Base-by-base conservation (phyloP, 2,797 vertebrate species). In the Rachycentron canadum region DNA sequence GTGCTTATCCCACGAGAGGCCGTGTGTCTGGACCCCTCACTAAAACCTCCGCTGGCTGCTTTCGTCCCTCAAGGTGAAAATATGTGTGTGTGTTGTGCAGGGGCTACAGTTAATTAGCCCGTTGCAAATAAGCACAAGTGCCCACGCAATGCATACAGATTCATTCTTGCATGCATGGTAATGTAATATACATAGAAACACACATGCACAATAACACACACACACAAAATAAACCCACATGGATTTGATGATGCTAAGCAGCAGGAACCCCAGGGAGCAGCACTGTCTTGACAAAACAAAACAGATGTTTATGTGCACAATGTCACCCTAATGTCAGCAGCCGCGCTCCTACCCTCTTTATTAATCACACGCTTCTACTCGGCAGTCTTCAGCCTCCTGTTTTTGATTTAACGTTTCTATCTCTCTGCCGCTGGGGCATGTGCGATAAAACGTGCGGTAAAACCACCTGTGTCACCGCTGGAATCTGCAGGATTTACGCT, bases 241-340 rank as follows among this genome's bases (percentile, higher is more conserved):
- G 85, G 90, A 88, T 82, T 86, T 79, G 88, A 82, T 78, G 83
- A 89, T 5, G 81, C 74, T 75, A 61, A 83, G 87, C 85, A 78
- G 86, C 82, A 23, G 68, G 74, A 64, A 83, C 88, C 89, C 86
- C 65, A 25, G 86, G 87, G 91, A 90, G 78, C 77, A 63, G 83
- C 28, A 19, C 87, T 78, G 87, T 78, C 89, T 87, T 86, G 76
- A 88, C 85, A 84, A 88, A 90, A 89, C 85, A 89, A 88, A 90
- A 90, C 90, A 91, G 86, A 92, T 92, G 90, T 92, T 84, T 83
- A 57, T 72, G 83, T 69, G 90, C 75, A 77, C 83, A 86, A 76
- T 82, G 88, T 85, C 88, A 83, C 76, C 83, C 79, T 81, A 45
- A 88, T 87, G 86, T 86, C 87, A 86, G 83, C 85, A 55, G 78